A percentile compares a stretch with the other conserved stretches of the same genome.
These are phyloP conservation scores for Microcebus tavaratra DNA, from an alignment of 2,113 vertebrate species.

Conservation along the genomic window DNA sequence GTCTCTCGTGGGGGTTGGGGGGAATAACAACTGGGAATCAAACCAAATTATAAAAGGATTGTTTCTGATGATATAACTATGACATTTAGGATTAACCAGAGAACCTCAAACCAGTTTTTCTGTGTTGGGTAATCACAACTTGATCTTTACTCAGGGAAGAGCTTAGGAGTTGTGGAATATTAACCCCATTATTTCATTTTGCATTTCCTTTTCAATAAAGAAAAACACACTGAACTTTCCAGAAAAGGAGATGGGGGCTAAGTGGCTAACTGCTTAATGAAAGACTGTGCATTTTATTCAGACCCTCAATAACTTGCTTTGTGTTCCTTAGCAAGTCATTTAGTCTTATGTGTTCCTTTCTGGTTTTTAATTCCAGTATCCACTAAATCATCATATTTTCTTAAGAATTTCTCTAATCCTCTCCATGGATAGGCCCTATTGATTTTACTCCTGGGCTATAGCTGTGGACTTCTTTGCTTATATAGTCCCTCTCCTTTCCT, in stretches of 20 bases:
- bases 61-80: conserved; percentile 47
- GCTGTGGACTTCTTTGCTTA: neutral
- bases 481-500: neutral
- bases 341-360: neutral
- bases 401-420: neutral
- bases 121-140: conserved; percentile 26
- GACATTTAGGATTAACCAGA: conserved; percentile 57
- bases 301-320: neutral
- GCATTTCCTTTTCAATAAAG: conserved; percentile 31
- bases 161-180: neutral
- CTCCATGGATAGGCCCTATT: neutral
- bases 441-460: neutral
- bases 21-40: neutral
- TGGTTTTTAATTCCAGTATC: neutral
- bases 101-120: conserved; percentile 50
- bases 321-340: conserved; percentile 21
- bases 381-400: neutral
- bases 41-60: conserved; percentile 28
- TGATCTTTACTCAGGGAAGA: conserved; percentile 38
- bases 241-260: neutral
- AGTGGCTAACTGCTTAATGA: neutral
- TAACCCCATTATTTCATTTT: conserved; percentile 14
- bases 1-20: neutral
- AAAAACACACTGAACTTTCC: neutral
- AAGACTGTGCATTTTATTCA: neutral